phyloP scores from a whole-genome alignment of 2,888 invertebrate species.

The Rhorus exstirpatorius region DNA sequence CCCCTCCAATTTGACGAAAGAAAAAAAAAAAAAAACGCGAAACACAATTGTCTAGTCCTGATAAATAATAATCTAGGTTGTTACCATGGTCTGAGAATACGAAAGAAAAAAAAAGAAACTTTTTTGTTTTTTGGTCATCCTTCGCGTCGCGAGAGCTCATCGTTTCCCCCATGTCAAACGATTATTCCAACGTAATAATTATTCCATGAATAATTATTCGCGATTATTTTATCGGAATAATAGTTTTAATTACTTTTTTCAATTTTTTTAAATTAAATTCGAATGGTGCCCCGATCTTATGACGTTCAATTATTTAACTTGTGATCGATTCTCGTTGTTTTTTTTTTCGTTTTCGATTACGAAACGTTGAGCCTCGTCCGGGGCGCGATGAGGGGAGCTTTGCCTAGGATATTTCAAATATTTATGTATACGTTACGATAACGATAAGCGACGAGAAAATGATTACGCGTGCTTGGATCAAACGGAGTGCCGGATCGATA shows the following conservation, averaged over 20 bases:
- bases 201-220: constrained; percentile 2
- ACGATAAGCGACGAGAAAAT: constrained; percentile 32
- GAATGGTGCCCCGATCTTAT: not conserved
- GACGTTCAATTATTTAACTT: constrained; percentile 1
- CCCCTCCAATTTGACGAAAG: constrained; percentile 5
- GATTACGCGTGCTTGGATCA: constrained; percentile 57
- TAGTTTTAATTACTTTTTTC: not conserved
- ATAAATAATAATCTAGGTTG: constrained; percentile 67
- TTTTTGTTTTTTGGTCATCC: constrained; percentile 29
- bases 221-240: constrained; percentile 9
- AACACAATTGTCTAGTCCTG: constrained; percentile 71
- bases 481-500: constrained; percentile 47
- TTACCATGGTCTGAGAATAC: constrained; percentile 77
- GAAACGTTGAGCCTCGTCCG: constrained; percentile 53
- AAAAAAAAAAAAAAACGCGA: not conserved
- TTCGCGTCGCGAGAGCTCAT: constrained; percentile 35
- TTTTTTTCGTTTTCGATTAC: constrained; percentile 2
- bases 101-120: no score
- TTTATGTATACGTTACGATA: constrained; percentile 25
- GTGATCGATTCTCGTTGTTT: not conserved
- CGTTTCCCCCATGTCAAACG: constrained; percentile 28
- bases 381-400: no score
- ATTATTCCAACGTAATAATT: constrained; percentile 28
- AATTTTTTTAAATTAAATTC: not conserved
- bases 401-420: constrained; percentile 50